Percentiles rank a stretch among this genome's conserved stretches.
Conservation (phyloP, 2,797 vertebrate species). For the Gouania willdenowi region DNA sequence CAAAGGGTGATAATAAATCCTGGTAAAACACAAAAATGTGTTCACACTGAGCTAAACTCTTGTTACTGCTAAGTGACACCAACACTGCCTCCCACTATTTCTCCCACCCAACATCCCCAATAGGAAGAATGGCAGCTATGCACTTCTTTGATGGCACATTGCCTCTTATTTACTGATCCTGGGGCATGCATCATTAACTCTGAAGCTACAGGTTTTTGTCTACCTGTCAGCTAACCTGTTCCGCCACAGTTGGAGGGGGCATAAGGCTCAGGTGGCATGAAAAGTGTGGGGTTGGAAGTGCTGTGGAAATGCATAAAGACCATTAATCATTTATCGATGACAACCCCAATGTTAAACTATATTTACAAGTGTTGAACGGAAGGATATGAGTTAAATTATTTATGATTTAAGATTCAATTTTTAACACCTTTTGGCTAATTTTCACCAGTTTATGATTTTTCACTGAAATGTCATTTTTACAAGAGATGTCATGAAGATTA, state of each 20-base stretch:
- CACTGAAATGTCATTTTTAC: too few species aligned
- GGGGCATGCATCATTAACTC: slow-evolving; percentile 74
- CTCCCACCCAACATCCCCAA: slow-evolving; percentile 30
- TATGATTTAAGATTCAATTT: too few species aligned
- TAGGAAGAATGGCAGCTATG: slow-evolving; percentile 67
- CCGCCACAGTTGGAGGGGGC: slow-evolving; percentile 39
- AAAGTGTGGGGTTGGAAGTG: background rate
- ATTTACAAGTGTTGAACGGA: too few species aligned
- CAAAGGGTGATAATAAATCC: background rate
- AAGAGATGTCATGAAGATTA: too few species aligned
- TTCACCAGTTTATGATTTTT: too few species aligned
- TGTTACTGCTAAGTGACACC: slow-evolving; percentile 49
- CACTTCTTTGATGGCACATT: slow-evolving; percentile 63
- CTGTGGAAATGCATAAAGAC: slow-evolving; percentile 18
- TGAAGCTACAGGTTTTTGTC: slow-evolving; percentile 68
- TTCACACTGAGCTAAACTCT: background rate
- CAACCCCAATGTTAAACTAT: slow-evolving; percentile 27
- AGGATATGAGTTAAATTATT: too few species aligned
- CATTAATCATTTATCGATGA: slow-evolving; percentile 44
- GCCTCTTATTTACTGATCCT: slow-evolving; percentile 65
- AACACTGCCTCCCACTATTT: too few species aligned
- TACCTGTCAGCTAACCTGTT: slow-evolving; percentile 73
- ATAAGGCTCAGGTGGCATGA: slow-evolving; percentile 57
- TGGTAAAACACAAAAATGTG: background rate
- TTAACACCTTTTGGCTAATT: too few species aligned